phyloP scores from a whole-genome alignment of 2,888 invertebrate genomes.

The Agrotis puta region DNA sequence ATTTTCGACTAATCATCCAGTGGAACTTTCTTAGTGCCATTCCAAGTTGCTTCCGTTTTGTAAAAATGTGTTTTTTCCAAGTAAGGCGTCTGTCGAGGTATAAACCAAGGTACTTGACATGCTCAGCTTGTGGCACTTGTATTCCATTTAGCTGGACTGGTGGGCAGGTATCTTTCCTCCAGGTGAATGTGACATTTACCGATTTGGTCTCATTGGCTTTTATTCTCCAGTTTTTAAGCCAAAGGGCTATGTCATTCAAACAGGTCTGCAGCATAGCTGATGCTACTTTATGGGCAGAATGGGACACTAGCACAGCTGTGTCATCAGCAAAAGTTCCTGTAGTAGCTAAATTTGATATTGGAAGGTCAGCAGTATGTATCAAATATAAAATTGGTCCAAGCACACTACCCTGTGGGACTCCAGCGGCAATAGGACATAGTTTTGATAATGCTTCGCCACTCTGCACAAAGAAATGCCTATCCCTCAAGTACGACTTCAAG shows the following conservation, averaged over 20 bases:
- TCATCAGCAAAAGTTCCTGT: not conserved
- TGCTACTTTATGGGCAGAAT: not conserved
- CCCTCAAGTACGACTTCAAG: not conserved
- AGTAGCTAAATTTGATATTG: not conserved
- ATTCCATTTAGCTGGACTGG: too few relatives aligned
- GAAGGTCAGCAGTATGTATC: not conserved
- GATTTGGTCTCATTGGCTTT: too few relatives aligned
- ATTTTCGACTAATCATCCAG: too few relatives aligned
- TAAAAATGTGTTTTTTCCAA: too few relatives aligned
- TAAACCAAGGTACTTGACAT: too few relatives aligned
- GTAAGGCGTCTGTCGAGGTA: too few relatives aligned
- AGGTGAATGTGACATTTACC: too few relatives aligned
- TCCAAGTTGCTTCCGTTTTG: too few relatives aligned
- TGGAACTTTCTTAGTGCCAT: too few relatives aligned
- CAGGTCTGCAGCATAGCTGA: constrained; percentile 2
- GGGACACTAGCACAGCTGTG: not conserved
- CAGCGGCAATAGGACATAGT: not conserved
- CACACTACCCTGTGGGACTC: not conserved
- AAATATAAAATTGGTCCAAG: constrained; percentile 2
- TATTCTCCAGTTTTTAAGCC: too few relatives aligned
- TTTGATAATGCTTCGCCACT: constrained; percentile 7
- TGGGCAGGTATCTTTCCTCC: too few relatives aligned
- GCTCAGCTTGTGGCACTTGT: too few relatives aligned
- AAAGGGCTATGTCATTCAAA: not conserved
- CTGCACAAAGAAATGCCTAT: not conserved